A percentile compares a stretch with the other conserved stretches of the same genome.
Conservation (phyloP, 1,140 invertebrate genomes). For the Bombus sylvicola region DNA sequence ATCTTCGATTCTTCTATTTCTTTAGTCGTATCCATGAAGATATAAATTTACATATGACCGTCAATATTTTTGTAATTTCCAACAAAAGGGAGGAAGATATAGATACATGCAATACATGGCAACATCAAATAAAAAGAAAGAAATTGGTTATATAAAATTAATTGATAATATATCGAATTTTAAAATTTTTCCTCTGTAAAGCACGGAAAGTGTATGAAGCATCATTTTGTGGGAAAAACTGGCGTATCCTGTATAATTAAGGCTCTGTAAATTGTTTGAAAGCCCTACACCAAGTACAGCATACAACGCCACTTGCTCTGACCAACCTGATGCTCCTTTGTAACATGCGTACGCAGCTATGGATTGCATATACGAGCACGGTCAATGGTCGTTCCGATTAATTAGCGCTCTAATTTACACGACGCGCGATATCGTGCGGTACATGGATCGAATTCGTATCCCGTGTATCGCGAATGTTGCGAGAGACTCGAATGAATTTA, state of each 20-base stretch:
- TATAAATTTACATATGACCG: no score
- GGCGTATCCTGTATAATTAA: background rate
- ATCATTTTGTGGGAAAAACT: background rate
- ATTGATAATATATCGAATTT: no score
- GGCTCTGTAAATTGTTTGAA: background rate
- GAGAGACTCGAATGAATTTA: background rate
- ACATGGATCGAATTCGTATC: background rate
- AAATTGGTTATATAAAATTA: no score
- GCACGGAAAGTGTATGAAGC: background rate
- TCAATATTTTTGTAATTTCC: no score
- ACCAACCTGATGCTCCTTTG: conserved; percentile 9
- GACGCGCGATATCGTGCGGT: background rate
- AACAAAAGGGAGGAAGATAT: no score
- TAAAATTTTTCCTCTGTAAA: no score
- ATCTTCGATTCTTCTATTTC: no score
- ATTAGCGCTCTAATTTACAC: conserved; percentile 29
- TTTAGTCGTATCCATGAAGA: no score
- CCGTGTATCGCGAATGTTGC: background rate
- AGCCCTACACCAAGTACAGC: background rate
- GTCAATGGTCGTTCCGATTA: conserved; percentile 26
- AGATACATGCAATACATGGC: no score
- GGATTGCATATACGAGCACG: background rate
- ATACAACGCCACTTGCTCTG: background rate
- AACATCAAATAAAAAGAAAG: no score
- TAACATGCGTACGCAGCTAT: background rate